Evolutionary conservation across 2,113 vertebrate species (phyloP).

Genomic region (Cololabis saira): DNA sequence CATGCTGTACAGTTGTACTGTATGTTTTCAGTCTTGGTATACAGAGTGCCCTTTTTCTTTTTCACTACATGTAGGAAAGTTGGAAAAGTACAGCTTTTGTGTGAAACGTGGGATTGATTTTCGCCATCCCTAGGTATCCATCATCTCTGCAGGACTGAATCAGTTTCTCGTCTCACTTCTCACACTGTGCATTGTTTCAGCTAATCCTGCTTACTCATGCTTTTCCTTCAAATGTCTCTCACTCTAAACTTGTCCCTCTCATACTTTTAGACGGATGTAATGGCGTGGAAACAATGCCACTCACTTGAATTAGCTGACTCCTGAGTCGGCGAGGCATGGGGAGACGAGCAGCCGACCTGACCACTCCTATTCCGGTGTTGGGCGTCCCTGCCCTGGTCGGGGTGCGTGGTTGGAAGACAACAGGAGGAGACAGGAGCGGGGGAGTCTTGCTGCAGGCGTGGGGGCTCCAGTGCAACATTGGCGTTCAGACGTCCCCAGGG

Average conservation of each 20-base stretch:
- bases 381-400: conserved; percentile 79
- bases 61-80: conserved; percentile 6
- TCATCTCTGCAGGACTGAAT: conserved; percentile 37
- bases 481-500: conserved; percentile 79
- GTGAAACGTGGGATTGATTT: conserved; percentile 19
- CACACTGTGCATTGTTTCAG: conserved; percentile 46
- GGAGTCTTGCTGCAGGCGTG: conserved; percentile 68
- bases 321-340: conserved; percentile 72
- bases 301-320: conserved; percentile 40
- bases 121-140: conserved; percentile 34
- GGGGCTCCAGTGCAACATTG: conserved; percentile 76
- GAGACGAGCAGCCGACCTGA: conserved; percentile 79
- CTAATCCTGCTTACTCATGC: conserved; percentile 40
- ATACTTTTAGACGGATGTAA: conserved; percentile 63
- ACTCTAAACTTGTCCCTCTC: conserved; percentile 58
- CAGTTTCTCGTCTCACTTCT: conserved; percentile 7
- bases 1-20: too few relatives aligned
- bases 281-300: conserved; percentile 41
- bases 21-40: too few relatives aligned
- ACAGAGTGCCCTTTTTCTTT: not conserved
- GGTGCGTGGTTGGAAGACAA: conserved; percentile 73
- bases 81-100: conserved; percentile 23
- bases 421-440: conserved; percentile 49
- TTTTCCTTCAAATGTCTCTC: conserved; percentile 42
- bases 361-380: conserved; percentile 79